These are phyloP conservation scores for Hyperoplus lanceolatus DNA, from an alignment of 2,797 vertebrate species.

Conservation along the genomic window DNA sequence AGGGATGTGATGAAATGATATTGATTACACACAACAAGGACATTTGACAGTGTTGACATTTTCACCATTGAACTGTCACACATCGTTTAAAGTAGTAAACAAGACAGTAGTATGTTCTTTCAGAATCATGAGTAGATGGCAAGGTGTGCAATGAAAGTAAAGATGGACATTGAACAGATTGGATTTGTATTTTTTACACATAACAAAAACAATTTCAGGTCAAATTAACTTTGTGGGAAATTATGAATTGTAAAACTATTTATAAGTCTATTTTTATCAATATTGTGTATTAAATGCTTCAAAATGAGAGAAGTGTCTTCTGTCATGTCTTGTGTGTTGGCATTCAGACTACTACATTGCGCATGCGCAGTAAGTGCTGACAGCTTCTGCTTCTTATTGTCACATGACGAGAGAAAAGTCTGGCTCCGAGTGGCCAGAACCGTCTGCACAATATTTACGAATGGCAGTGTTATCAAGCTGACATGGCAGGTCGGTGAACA, in stretches of 20 bases:
- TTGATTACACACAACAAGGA: conserved; percentile 7
- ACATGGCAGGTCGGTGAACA: conserved; percentile 77
- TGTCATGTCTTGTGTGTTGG: background rate
- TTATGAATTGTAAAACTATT: conserved; percentile 54
- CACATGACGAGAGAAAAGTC: conserved; percentile 68
- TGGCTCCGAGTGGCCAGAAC: conserved; percentile 41
- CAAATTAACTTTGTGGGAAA: background rate
- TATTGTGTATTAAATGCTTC: conserved; percentile 50
- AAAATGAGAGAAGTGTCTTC: background rate
- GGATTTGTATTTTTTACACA: conserved; percentile 13
- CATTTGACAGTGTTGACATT: conserved; percentile 17
- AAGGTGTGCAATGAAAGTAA: conserved; percentile 4
- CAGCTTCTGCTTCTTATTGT: conserved; percentile 48
- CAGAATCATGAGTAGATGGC: background rate
- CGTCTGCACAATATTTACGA: background rate
- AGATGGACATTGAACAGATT: background rate
- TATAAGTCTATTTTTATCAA: conserved; percentile 55
- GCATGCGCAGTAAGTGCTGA: conserved; percentile 70
- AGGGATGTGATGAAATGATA: conserved; percentile 15
- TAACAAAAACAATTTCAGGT: background rate
- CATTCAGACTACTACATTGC: conserved; percentile 3
- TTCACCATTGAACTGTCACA: conserved; percentile 6
- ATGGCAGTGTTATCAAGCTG: conserved; percentile 47
- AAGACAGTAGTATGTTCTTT: conserved; percentile 3
- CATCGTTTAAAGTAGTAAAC: conserved; percentile 18